A percentile compares a stretch with the other conserved stretches of the same genome.
phyloP scores from a whole-genome alignment of 2,113 vertebrate genomes.

The Maccullochella peelii region DNA sequence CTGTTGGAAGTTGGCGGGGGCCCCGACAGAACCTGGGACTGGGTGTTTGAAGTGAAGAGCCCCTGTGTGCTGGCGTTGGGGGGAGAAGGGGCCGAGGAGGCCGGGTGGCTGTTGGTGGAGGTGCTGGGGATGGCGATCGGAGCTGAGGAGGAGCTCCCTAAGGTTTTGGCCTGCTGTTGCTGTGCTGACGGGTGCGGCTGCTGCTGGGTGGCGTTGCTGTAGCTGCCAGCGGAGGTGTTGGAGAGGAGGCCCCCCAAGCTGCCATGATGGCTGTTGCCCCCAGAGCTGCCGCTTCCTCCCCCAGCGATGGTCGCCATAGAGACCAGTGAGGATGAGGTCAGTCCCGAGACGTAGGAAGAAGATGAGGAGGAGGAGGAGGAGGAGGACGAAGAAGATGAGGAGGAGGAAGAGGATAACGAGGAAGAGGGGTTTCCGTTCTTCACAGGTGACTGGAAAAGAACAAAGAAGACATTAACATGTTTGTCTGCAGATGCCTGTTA shows the following conservation, averaged over 20 bases:
- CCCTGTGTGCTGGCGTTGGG: constrained; percentile 67
- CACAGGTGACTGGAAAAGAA: constrained; percentile 86
- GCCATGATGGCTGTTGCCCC: constrained; percentile 68
- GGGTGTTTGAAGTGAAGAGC: constrained; percentile 61
- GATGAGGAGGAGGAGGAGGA: constrained; percentile 81
- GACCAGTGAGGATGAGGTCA: constrained; percentile 79
- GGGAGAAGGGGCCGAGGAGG: constrained; percentile 63
- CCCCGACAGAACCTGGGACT: constrained; percentile 48
- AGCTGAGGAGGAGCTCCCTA: constrained; percentile 43
- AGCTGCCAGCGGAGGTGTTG: constrained; percentile 79
- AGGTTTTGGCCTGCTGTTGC: constrained; percentile 80
- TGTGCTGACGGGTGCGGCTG: constrained; percentile 63
- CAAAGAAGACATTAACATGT: not conserved
- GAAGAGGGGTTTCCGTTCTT: constrained; percentile 92
- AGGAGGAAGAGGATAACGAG: constrained; percentile 83
- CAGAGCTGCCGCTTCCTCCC: constrained; percentile 55
- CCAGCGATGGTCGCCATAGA: constrained; percentile 76
- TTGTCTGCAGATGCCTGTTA: not conserved
- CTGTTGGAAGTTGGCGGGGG: constrained; percentile 69
- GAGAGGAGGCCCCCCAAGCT: constrained; percentile 72
- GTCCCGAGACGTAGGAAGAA: constrained; percentile 81
- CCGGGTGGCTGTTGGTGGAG: constrained; percentile 62
- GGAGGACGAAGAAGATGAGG: constrained; percentile 78
- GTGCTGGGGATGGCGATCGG: constrained; percentile 55
- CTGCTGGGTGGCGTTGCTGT: constrained; percentile 84